Evolutionary conservation across 2,888 invertebrate species (phyloP), one percentile per base, ranked within the genome.

Genomic region (Branchipolynoe longqiensis): DNA sequence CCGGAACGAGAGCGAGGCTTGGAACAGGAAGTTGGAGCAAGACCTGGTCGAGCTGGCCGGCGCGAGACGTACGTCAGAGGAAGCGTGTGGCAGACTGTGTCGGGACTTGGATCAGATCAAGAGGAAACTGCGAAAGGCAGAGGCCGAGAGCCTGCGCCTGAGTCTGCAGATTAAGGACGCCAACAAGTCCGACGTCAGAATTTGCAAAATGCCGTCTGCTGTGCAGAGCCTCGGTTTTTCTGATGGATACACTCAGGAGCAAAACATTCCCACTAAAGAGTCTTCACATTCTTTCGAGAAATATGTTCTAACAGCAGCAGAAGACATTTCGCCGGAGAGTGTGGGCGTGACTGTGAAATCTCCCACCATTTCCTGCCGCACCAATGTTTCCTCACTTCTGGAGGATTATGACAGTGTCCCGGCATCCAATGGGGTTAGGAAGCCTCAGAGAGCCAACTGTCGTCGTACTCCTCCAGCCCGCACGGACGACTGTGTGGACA

Each of bases 1-100:
- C 48, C 41, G 78, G 22, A 78, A 78, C 78, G 78, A 78, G 33
- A 78, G 78, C 28, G 78, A 78, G 78, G 78, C 78, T 78, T 78
- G 78, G 78, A 78, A 54, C 78, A 22, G 78, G 78, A 78, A 78
- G 78, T 78, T 78, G 54, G 78, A 78, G 31, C 54, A 41, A 25
- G 78, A 78, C 48, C 78, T 78, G 48, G 31, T 78, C 3, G 78
- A 78, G 41, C 78, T 48, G 31, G 78, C 54, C 4, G 54, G 28
- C 54, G 78, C 41, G 28, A 78, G 78, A 78, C 18, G 28, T 48
- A 6, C 1, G 8, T 28, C 78, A 0, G 78, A 78, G 6, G 78
- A 78, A 28, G 48, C 41, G 54, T 48, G 78, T 31, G 1, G 18
- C 18, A 18, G 33, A 1, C 78, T 78, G 3, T 31, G 41, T 12